These are phyloP conservation scores for Cephalopachus bancanus DNA, from an alignment of 2,797 vertebrate species.

Conservation along the genomic window DNA sequence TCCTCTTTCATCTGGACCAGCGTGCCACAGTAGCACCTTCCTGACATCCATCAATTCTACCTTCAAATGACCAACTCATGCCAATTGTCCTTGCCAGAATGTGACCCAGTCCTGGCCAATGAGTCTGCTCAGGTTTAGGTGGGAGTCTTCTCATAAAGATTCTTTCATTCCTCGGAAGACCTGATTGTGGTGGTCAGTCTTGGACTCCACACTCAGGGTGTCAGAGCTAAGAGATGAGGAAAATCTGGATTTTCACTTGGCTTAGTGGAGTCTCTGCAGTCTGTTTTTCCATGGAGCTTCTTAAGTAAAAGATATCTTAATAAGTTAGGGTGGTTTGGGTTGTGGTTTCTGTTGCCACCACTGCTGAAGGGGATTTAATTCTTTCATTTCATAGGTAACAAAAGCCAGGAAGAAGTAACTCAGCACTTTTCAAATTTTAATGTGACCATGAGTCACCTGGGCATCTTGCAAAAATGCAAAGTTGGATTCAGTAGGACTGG, in stretches of 20 bases:
- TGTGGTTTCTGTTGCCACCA: neutral
- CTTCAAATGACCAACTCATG: neutral
- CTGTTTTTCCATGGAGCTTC: neutral
- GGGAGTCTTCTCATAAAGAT: neutral
- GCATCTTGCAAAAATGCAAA: neutral
- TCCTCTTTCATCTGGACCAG: neutral
- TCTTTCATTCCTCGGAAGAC: neutral
- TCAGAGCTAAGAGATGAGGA: neutral
- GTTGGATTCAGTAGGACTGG: neutral
- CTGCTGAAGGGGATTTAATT: neutral
- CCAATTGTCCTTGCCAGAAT: accelerated
- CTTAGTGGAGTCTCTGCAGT: neutral
- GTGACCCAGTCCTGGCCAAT: neutral
- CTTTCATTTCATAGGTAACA: neutral
- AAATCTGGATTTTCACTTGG: neutral
- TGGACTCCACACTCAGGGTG: neutral
- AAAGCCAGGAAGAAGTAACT: neutral
- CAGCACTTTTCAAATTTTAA: neutral
- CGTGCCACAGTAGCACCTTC: neutral
- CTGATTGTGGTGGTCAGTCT: neutral
- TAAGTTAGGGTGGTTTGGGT: neutral
- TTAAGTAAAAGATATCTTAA: neutral
- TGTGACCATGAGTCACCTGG: neutral
- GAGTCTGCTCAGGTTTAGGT: neutral
- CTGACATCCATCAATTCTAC: neutral